A percentile compares a stretch with the other conserved stretches of the same genome.
Conservation (phyloP, 2,113 vertebrate genomes). For the Eira barbara region DNA sequence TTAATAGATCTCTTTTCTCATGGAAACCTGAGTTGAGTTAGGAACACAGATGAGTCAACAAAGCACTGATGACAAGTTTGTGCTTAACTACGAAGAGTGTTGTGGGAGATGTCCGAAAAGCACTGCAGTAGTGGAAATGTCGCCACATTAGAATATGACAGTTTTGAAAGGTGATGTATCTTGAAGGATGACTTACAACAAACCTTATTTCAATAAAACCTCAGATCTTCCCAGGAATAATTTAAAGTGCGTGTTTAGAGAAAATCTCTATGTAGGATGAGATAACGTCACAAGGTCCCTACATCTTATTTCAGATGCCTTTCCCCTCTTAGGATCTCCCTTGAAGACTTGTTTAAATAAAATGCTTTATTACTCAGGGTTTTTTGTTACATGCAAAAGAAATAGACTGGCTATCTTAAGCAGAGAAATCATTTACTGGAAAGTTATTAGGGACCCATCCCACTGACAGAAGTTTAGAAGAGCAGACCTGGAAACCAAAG, state of each 20-base stretch:
- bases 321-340: neutral
- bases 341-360: neutral
- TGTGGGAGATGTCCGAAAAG: neutral
- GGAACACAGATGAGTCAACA: neutral
- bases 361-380: neutral
- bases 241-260: neutral
- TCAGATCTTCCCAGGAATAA: neutral
- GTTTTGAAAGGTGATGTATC: neutral
- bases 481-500: neutral
- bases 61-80: neutral
- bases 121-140: neutral
- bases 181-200: neutral
- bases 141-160: neutral
- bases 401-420: neutral
- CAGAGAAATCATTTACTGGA: neutral
- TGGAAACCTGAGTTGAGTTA: neutral
- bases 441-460: neutral
- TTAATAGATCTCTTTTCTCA: neutral
- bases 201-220: neutral
- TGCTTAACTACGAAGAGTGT: neutral
- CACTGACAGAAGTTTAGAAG: neutral
- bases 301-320: neutral
- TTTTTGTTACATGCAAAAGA: neutral
- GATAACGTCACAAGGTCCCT: neutral
- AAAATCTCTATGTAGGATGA: neutral